These are phyloP conservation scores for Therioaphis trifolii DNA, from an alignment of 2,888 invertebrate species.

Conservation along the genomic window DNA sequence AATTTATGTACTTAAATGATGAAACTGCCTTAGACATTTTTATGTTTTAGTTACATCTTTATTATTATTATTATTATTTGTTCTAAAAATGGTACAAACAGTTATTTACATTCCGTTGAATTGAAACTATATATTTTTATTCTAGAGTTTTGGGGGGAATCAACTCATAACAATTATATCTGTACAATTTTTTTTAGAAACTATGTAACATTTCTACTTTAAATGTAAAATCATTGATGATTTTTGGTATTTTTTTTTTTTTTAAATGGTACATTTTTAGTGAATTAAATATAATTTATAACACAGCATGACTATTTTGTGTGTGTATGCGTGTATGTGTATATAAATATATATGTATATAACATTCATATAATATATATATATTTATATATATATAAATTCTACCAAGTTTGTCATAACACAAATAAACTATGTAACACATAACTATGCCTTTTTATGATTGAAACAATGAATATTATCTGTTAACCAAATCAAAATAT, in stretches of 20 bases:
- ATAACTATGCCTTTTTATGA: constrained; percentile 29
- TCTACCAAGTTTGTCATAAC: constrained; percentile 46
- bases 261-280: constrained; percentile 52
- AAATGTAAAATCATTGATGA: constrained; percentile 52
- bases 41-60: constrained; percentile 37
- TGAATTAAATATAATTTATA: constrained; percentile 60
- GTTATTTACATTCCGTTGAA: constrained; percentile 58
- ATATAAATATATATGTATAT: constrained; percentile 26
- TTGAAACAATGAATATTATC: constrained; percentile 14
- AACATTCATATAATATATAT: constrained; percentile 16
- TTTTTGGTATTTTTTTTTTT: constrained; percentile 47
- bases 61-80: not conserved
- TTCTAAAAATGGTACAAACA: constrained; percentile 51
- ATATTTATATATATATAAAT: constrained; percentile 19
- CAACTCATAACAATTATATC: constrained; percentile 38
- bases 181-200: constrained; percentile 39
- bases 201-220: constrained; percentile 47
- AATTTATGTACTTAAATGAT: constrained; percentile 61
- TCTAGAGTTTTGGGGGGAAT: constrained; percentile 35
- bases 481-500: not conserved
- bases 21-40: constrained; percentile 58
- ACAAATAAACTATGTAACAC: constrained; percentile 54
- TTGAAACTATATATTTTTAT: constrained; percentile 43
- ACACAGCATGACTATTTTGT: constrained; percentile 56
- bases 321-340: constrained; percentile 3